Percentiles rank a stretch among this genome's conserved stretches.
Evolutionary conservation across 1,140 invertebrate genomes (phyloP).

Genomic region (Rhizoglyphus robini): DNA sequence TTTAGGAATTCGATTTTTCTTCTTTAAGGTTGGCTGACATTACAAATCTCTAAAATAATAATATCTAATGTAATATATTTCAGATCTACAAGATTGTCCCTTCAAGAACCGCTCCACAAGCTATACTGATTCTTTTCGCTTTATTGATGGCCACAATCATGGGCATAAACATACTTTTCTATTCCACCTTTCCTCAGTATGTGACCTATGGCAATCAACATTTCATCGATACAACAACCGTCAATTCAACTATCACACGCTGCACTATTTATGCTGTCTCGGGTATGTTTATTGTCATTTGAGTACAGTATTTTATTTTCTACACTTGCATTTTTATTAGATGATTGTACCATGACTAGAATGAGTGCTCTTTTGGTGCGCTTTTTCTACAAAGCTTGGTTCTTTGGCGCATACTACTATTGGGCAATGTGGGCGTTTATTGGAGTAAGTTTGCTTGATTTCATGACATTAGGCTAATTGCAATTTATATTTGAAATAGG

Average conservation of each 20-base stretch:
- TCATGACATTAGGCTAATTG: slow-evolving; percentile 23
- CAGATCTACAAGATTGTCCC: slow-evolving; percentile 37
- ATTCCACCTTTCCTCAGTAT: slow-evolving; percentile 38
- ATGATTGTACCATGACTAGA: slow-evolving; percentile 34
- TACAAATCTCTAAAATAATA: neutral
- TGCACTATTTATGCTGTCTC: neutral
- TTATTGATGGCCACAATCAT: slow-evolving; percentile 37
- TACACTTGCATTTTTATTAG: slow-evolving; percentile 24
- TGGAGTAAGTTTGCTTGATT: too few relatives aligned
- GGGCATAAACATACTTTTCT: slow-evolving; percentile 37
- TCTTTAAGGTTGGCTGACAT: slow-evolving; percentile 31
- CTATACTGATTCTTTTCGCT: slow-evolving; percentile 35
- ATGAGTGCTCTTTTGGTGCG: slow-evolving; percentile 33
- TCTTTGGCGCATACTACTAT: slow-evolving; percentile 38
- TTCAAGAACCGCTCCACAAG: slow-evolving; percentile 34
- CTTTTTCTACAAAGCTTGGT: slow-evolving; percentile 39
- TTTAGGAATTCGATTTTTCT: slow-evolving; percentile 38
- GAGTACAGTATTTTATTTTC: neutral
- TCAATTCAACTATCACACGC: neutral
- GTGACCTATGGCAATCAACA: slow-evolving; percentile 37
- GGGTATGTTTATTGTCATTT: slow-evolving; percentile 5
- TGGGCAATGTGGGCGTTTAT: slow-evolving; percentile 35
- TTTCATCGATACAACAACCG: slow-evolving; percentile 25
- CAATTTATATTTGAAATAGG: slow-evolving; percentile 2
- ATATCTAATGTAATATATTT: slow-evolving; percentile 9